A percentile compares a stretch with the other conserved stretches of the same genome.
phyloP scores from a whole-genome alignment of 2,888 invertebrate species.

The Disparrhopalites patrizii region DNA sequence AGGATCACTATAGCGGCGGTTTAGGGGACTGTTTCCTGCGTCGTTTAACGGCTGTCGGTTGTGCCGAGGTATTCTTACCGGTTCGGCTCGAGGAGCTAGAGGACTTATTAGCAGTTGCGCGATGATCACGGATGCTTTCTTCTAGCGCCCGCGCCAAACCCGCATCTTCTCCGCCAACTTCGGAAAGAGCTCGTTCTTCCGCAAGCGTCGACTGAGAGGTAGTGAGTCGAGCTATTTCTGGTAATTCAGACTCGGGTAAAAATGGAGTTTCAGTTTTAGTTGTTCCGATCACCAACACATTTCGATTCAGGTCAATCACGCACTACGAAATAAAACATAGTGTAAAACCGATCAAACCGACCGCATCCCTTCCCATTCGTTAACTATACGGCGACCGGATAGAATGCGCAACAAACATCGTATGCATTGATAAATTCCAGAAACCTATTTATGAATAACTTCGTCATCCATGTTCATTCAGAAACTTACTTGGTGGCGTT shows the following conservation, averaged over 20 bases:
- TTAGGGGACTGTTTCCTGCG: conserved; percentile 13
- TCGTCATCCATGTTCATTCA: not conserved
- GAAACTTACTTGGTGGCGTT: conserved; percentile 78
- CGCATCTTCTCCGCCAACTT: conserved; percentile 62
- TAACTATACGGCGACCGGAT: no score
- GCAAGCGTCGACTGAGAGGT: conserved; percentile 52
- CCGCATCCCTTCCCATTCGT: no score
- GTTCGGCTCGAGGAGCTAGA: not conserved
- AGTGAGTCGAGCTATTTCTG: conserved; percentile 81
- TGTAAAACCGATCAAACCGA: no score
- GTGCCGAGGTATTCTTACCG: not conserved
- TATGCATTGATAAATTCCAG: no score
- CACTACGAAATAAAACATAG: conserved; percentile 58
- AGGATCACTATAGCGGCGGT: not conserved
- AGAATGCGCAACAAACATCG: no score
- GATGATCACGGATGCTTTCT: conserved; percentile 58
- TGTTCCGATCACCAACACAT: conserved; percentile 86
- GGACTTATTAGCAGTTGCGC: not conserved
- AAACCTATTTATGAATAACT: no score
- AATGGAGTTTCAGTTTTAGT: conserved; percentile 88
- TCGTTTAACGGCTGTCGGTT: conserved; percentile 1
- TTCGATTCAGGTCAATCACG: conserved; percentile 83
- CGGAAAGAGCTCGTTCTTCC: conserved; percentile 55
- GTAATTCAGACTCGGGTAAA: conserved; percentile 72
- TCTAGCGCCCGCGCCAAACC: conserved; percentile 69